These are phyloP conservation scores for Chloroceryle amazona DNA, from an alignment of 2,797 vertebrate genomes.

Conservation along the genomic window DNA sequence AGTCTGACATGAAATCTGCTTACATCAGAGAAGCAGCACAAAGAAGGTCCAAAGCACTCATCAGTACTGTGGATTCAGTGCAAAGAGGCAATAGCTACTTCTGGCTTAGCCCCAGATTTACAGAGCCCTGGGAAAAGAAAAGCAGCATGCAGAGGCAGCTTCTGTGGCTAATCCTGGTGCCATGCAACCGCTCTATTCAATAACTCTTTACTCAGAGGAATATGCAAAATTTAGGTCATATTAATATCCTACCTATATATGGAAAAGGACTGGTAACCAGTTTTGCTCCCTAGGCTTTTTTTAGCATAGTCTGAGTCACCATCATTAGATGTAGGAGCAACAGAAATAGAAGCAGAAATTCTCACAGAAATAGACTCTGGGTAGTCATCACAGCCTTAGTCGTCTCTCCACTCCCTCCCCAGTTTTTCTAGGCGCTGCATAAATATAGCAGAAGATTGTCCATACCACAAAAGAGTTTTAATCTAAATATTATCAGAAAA, in stretches of 20 bases:
- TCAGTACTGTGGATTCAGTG: not conserved
- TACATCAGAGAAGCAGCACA: not conserved
- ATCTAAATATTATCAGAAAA: not conserved
- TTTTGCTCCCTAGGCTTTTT: not conserved
- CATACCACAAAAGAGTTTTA: not conserved
- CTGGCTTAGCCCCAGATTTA: not conserved
- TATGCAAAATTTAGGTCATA: not conserved
- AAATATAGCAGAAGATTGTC: not conserved
- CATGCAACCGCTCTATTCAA: not conserved
- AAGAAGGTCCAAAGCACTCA: not conserved
- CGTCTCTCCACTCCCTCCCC: not conserved
- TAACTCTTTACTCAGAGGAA: not conserved
- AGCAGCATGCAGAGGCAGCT: not conserved
- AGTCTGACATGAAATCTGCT: not conserved
- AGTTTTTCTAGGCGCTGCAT: not conserved
- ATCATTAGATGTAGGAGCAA: not conserved
- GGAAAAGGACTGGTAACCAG: not conserved
- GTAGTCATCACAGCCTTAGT: not conserved
- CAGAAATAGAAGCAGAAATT: constrained; percentile 50
- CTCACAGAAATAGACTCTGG: not conserved
- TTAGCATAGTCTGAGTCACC: not conserved
- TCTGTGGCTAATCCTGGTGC: not conserved
- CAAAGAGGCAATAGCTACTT: not conserved
- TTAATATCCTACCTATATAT: not conserved
- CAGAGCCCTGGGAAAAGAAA: not conserved